Evolutionary conservation across 1,140 invertebrate species (phyloP), one percentile per base, ranked within the genome.

Genomic region (Polypedilum vanderplanki): DNA sequence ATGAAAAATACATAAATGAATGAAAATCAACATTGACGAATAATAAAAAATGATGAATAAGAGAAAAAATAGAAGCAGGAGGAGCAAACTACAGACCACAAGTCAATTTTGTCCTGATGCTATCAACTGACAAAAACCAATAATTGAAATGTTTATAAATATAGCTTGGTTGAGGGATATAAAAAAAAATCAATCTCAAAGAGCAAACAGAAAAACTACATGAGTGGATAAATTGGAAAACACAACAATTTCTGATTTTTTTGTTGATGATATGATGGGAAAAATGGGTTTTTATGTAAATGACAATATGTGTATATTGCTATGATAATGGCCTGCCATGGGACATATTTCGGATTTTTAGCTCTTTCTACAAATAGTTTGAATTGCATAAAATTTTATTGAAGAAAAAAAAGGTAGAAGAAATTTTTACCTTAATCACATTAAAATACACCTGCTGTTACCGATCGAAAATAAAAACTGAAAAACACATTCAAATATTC

Each of bases 381-480:
- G 24, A 33, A 33, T 33, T 33, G 24, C 24, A 33, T 33, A 33
- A 33, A 33, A 33, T 33, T 33, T 33, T 33, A 33, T 33, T 33
- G 24, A 33, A 33, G 24, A 33, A 33, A 33, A 33, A 33, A 33
- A 33, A 33, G 5, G 24, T 33, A 33, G 5, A 33, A 33, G 5
- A 33, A 33, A 33, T 3, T 33, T 33, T 57, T 46, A 12, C n/a
- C 46, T n/a, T n/a, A 57, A 57, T 57, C 46, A 57, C 46, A 57
- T 57, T 57, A 57, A 57, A 57, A 57, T 57, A 57, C 46, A 57
- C 46, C 46, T 57, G 46, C 46, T 57, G 46, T 57, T 57, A 57
- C 12, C 46, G n/a, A 57, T 57, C 46, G 46, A 57, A n/a, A n/a
- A 57, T n/a, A n/a, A 33, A 57, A 57, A 57, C 7, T 57, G 46